Evolutionary conservation across 2,888 invertebrate species (phyloP), one percentile per base, ranked within the genome.

Genomic region (Plemyria rubiginata): DNA sequence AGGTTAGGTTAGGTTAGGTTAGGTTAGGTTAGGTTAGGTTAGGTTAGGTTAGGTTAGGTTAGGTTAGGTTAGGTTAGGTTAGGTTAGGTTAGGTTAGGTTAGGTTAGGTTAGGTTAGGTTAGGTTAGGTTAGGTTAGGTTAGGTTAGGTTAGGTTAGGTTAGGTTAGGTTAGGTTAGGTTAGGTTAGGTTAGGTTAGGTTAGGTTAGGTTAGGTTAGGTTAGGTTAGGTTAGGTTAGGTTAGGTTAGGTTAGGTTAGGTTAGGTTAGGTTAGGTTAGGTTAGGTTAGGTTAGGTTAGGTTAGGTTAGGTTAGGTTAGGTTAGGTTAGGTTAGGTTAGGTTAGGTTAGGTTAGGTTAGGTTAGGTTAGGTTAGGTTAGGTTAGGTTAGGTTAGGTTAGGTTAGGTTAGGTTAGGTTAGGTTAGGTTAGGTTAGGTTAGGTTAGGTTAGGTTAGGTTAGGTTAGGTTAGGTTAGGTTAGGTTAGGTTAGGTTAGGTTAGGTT

Each of bases 401-500:
- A 62, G 62, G 62, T 62, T 62, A 62, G 62, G 59, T 60, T 60
- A 54, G 60, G 60, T 60, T 60, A 60, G 60, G 62, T 62, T 62
- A 59, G 57, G 60, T 56, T 62, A 65, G 62, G 65, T 56, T 58
- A 62, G 62, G 58, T 65, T 54, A 64, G 64, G 61, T 58, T 58
- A 65, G 65, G 65, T 61, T 58, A 52, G 52, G 52, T 52, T 52
- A 65, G 61, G 65, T 58, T 52, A 56, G 63, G 63, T 59, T 61
- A 67, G 65, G 65, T 58, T 58, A 67, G 65, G 65, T 58, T 58
- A 65, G 68, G 68, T 59, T 61, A 65, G 68, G 68, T 61, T 60
- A 66, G 68, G 66, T 60, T 60, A 66, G 66, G 66, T 59, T 60
- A 68, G 65, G 53, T 58, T 60, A 66, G 63, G 62, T 59, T 59